Conservation (phyloP, 1,140 invertebrate genomes). For the Dolichoris vasculosae region DNA sequence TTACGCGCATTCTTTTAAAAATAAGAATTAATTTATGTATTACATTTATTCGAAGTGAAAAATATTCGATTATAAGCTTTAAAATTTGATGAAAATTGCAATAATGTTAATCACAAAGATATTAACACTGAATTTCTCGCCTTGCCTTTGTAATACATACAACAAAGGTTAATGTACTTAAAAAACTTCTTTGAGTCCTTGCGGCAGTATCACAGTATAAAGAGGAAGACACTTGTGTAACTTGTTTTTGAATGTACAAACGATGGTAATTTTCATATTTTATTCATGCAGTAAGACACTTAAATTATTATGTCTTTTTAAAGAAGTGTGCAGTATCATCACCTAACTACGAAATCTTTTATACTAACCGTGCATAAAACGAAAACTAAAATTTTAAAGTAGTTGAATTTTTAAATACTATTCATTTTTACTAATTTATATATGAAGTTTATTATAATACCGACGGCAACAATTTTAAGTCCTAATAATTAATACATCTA, state of each 20-base stretch:
- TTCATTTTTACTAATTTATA: neutral
- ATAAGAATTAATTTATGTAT: too few relatives aligned
- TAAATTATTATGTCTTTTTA: neutral
- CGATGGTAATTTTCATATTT: conserved; percentile 25
- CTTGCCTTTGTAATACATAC: neutral
- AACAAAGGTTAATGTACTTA: conserved; percentile 10
- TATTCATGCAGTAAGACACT: conserved; percentile 1
- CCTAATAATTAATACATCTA: too few relatives aligned
- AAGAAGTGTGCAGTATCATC: neutral
- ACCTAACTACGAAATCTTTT: neutral
- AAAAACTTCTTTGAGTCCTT: neutral
- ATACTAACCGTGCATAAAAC: neutral
- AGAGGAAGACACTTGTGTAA: neutral
- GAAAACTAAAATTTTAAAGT: neutral
- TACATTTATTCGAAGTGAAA: too few relatives aligned
- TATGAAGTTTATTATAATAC: too few relatives aligned
- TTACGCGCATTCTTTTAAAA: too few relatives aligned
- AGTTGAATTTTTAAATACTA: neutral
- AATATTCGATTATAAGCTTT: too few relatives aligned
- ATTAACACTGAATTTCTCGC: too few relatives aligned
- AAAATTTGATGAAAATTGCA: too few relatives aligned
- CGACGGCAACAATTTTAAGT: too few relatives aligned
- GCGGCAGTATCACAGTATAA: neutral
- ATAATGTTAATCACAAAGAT: too few relatives aligned
- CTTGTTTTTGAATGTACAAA: conserved; percentile 20